Conservation (phyloP, 1,140 invertebrate species). For the Eumeta japonica region DNA sequence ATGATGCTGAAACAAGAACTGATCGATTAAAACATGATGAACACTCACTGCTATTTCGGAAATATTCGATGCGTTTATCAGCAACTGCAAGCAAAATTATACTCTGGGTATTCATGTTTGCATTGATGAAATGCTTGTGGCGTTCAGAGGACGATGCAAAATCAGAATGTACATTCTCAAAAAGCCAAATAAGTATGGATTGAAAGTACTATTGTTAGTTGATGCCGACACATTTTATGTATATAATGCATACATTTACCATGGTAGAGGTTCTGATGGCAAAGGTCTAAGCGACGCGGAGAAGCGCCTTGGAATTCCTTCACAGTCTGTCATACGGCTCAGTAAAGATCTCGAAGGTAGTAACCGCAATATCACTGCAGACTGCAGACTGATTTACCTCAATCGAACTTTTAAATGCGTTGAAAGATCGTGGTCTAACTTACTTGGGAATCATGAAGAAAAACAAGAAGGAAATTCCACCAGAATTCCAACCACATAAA, state of each 20-base stretch:
- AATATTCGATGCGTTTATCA: conserved; percentile 18
- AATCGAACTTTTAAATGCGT: conserved; percentile 16
- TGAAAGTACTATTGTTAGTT: conserved; percentile 34
- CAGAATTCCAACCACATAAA: conserved; percentile 25
- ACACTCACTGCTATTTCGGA: conserved; percentile 13
- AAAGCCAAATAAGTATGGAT: no score
- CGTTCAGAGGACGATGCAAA: conserved; percentile 36
- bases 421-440: not conserved
- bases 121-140: conserved; percentile 37
- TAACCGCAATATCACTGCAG: conserved; percentile 23
- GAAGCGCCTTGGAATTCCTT: no score
- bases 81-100: conserved; percentile 22
- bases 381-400: conserved; percentile 30
- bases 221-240: conserved; percentile 30
- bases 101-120: conserved; percentile 16
- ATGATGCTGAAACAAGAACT: conserved; percentile 9
- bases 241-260: no score
- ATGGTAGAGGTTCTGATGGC: conserved; percentile 20
- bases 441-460: conserved; percentile 20
- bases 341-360: conserved; percentile 18
- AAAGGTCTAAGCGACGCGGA: conserved; percentile 10
- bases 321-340: no score
- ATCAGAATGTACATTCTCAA: no score
- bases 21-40: no score
- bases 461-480: no score